phyloP scores from a whole-genome alignment of 2,888 invertebrate species.

The Trachelus troglodyta region DNA sequence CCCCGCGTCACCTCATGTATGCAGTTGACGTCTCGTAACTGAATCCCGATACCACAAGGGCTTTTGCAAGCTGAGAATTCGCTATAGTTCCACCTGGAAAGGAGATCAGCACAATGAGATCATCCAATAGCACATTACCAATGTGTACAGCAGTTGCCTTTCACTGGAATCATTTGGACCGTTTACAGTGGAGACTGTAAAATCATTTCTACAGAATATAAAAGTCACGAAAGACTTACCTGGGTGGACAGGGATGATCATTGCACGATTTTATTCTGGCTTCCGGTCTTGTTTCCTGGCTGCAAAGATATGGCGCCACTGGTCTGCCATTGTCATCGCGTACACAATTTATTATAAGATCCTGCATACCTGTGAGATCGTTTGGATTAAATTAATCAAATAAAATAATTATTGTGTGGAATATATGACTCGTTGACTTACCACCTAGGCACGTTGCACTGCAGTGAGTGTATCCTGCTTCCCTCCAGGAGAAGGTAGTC shows the following conservation, averaged over 20 bases:
- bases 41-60: slow-evolving; percentile 94
- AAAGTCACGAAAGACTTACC: slow-evolving; percentile 68
- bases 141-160: neutral
- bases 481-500: slow-evolving; percentile 89
- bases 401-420: neutral
- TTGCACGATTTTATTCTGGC: slow-evolving; percentile 91
- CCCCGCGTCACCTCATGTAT: slow-evolving; percentile 89
- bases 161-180: neutral
- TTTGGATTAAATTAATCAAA: neutral
- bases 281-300: slow-evolving; percentile 88
- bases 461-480: slow-evolving; percentile 91
- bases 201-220: neutral
- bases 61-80: slow-evolving; percentile 92
- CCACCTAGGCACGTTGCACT: slow-evolving; percentile 94
- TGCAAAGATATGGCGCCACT: slow-evolving; percentile 88
- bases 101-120: slow-evolving; percentile 13
- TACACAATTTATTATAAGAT: slow-evolving; percentile 89
- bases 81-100: slow-evolving; percentile 84
- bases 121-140: neutral
- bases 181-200: neutral
- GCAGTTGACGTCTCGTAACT: slow-evolving; percentile 90
- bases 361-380: slow-evolving; percentile 71
- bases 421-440: slow-evolving; percentile 56
- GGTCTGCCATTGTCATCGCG: slow-evolving; percentile 88
- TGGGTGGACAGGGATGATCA: slow-evolving; percentile 94